A percentile compares a stretch with the other conserved stretches of the same genome.
Evolutionary conservation across 2,797 vertebrate species (phyloP).

Genomic region (Pseudochirops corinnae): DNA sequence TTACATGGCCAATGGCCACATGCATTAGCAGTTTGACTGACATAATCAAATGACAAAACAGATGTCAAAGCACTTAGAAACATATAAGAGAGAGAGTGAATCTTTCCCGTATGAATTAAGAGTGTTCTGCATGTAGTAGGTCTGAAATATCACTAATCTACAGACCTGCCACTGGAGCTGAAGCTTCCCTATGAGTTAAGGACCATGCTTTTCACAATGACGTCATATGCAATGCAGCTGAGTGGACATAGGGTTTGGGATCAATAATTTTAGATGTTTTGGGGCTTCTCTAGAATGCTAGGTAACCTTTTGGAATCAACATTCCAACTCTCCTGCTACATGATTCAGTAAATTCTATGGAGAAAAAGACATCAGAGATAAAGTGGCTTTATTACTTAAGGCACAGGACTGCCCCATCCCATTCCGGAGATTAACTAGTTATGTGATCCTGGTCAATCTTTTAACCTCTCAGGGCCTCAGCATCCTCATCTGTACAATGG

Average conservation of each 20-base stretch:
- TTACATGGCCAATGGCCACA: neutral
- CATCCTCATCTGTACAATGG: neutral
- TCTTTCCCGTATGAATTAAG: neutral
- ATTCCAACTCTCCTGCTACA: neutral
- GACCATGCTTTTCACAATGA: neutral
- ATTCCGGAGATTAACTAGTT: neutral
- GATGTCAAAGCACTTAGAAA: neutral
- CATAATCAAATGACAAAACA: neutral
- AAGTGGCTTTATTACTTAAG: neutral
- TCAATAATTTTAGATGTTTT: neutral
- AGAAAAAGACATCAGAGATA: neutral
- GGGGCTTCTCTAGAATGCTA: neutral
- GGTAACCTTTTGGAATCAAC: neutral
- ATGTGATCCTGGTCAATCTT: neutral
- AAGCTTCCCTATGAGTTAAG: neutral
- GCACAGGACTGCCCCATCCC: neutral
- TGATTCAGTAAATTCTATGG: neutral
- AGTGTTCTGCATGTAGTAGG: neutral
- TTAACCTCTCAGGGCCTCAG: neutral
- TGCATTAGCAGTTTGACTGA: neutral
- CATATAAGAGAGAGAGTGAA: neutral
- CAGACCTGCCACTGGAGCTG: neutral
- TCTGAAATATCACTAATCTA: neutral
- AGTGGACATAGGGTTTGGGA: neutral
- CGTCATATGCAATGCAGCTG: neutral